Evolutionary conservation across 2,888 invertebrate genomes (phyloP).

Genomic region (Ectobius pallidus): DNA sequence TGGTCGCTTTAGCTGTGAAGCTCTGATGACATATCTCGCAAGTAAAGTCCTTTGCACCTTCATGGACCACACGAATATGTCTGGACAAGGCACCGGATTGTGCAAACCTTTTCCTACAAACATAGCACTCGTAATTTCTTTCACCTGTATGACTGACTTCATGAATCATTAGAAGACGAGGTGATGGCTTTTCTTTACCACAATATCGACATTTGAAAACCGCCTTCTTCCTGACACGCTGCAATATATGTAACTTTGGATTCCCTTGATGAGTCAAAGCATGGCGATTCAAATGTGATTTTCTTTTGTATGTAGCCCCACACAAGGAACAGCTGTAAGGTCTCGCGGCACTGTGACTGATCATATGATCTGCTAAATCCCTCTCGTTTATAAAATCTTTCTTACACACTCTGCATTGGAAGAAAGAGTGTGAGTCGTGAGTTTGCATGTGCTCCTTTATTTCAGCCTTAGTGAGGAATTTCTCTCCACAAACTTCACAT

Average conservation of each 20-base stretch:
- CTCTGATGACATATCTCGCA: slow-evolving; percentile 33
- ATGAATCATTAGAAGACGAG: slow-evolving; percentile 50
- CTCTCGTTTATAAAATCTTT: slow-evolving; percentile 27
- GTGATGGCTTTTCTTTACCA: slow-evolving; percentile 22
- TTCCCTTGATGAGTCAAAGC: background rate
- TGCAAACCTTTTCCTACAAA: slow-evolving; percentile 70
- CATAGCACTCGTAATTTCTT: slow-evolving; percentile 68
- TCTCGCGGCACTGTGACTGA: slow-evolving; percentile 34
- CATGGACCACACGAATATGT: slow-evolving; percentile 33
- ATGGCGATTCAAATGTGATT: slow-evolving; percentile 36
- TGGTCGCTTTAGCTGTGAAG: slow-evolving; percentile 35
- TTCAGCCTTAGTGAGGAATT: slow-evolving; percentile 30
- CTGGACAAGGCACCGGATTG: slow-evolving; percentile 56
- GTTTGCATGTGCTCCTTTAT: slow-evolving; percentile 22
- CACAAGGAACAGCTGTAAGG: slow-evolving; percentile 33
- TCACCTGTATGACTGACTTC: slow-evolving; percentile 60
- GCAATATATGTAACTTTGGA: background rate
- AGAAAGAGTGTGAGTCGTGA: background rate
- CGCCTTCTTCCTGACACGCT: background rate
- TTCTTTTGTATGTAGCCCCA: slow-evolving; percentile 33
- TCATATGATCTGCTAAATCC: slow-evolving; percentile 31
- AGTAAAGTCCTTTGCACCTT: slow-evolving; percentile 17
- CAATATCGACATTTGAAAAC: slow-evolving; percentile 27
- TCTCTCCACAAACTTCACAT: slow-evolving; percentile 35
- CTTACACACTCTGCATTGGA: slow-evolving; percentile 16